A percentile compares a stretch with the other conserved stretches of the same genome.
phyloP scores from a whole-genome alignment of 2,113 vertebrate genomes.

The Steatornis caripensis region DNA sequence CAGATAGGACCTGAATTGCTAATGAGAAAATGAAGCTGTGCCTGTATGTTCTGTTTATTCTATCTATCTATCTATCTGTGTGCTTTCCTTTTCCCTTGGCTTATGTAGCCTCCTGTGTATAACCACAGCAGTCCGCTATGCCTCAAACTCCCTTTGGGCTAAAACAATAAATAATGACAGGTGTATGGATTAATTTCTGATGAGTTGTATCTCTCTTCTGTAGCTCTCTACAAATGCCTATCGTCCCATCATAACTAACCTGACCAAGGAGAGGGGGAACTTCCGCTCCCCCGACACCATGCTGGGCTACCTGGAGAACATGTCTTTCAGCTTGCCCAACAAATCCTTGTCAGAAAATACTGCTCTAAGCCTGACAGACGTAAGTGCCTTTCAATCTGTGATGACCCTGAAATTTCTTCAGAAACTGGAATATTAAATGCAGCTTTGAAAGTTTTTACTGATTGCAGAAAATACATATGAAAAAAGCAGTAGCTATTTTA shows the following conservation, averaged over 20 bases:
- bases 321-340: constrained; percentile 73
- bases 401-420: neutral
- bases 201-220: neutral
- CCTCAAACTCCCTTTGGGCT: neutral
- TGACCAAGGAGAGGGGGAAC: constrained; percentile 7
- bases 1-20: neutral
- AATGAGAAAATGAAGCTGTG: neutral
- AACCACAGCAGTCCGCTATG: neutral
- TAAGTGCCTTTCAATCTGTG: constrained; percentile 16
- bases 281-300: neutral
- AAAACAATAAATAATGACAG: neutral
- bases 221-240: constrained; percentile 73
- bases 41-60: neutral
- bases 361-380: constrained; percentile 84
- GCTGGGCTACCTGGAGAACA: constrained; percentile 69
- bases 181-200: neutral
- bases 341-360: constrained; percentile 68
- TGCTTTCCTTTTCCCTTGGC: neutral
- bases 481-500: neutral
- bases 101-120: neutral
- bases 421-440: fast-evolving
- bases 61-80: fast-evolving
- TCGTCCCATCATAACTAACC: constrained; percentile 56
- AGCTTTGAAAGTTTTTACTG: neutral
- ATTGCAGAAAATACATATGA: fast-evolving